Base-by-base conservation (phyloP, 2,113 vertebrate genomes). In the Neotoma lepida region DNA sequence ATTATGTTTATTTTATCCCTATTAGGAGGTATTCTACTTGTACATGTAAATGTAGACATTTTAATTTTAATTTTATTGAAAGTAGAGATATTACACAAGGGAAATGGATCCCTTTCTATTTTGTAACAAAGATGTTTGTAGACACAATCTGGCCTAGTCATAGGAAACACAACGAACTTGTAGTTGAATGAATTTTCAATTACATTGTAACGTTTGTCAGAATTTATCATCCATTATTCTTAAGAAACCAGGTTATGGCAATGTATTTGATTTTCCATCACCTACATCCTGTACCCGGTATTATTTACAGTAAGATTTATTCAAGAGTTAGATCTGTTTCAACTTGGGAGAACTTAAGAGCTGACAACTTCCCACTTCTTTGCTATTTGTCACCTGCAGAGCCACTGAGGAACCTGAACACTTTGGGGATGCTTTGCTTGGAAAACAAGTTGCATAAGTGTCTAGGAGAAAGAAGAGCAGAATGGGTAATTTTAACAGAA, bases 61-160 rank as follows among this genome's bases (percentile, higher is more conserved):
- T 81, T 15, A 54, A 63, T 63, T 89, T 94, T 41, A 86, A 92
- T 73, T 95, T 91, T 86, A 41, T 86, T 77, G 46, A 56, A 82
- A 93, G 28, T 18, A 86, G 70, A 95, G 12, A 90, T 76, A 80
- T 44, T 63, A 58, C 18, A 61, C 28, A 76, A 56, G 22, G 14
- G 88, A 95, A 86, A 56, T 66, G 13, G 0, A 0, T 68, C 14
- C 80, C n/a, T 82, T 33, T 88, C 22, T 51, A 4, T 17, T 91
- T 54, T 84, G 28, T 1, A 63, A 22, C 2, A 2, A 71, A 54
- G 58, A 63, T 51, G 18, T 76, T 86, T 66, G 33, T 20, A 86
- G 68, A 24, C 39, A n/a, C 41, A 56, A 17, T 78, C 92, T 44
- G 39, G 68, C 66, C 9, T 8, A 92, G 39, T 82, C n/a, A 61